phyloP scores from a whole-genome alignment of 2,113 vertebrate species.

The Vireo altiloquus region DNA sequence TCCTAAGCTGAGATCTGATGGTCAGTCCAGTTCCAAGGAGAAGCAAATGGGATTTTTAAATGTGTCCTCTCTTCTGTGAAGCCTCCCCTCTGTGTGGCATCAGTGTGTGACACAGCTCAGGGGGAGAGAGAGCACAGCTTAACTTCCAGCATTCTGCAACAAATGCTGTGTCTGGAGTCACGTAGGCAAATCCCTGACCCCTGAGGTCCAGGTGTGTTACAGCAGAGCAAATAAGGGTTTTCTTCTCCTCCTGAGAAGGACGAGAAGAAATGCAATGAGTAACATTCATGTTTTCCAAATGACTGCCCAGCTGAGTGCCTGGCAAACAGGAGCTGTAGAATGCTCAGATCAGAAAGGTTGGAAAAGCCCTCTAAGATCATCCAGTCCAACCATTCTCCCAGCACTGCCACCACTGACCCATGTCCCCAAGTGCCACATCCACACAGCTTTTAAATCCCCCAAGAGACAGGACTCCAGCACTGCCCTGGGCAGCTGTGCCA shows the following conservation, averaged over 20 bases:
- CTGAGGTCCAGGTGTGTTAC: not conserved
- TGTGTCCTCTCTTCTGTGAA: not conserved
- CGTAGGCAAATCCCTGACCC: accelerated
- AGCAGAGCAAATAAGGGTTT: not conserved
- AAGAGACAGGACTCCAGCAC: accelerated
- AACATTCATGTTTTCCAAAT: not conserved
- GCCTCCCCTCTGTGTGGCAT: not conserved
- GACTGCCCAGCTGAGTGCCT: not conserved
- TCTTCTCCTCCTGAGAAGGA: not conserved
- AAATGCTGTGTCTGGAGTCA: not conserved
- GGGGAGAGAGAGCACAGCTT: not conserved
- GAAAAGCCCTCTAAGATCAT: not conserved
- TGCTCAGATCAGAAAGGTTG: accelerated
- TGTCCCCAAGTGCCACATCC: not conserved
- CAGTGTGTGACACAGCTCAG: not conserved
- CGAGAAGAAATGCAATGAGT: not conserved
- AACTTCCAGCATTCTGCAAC: accelerated
- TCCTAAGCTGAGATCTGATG: not conserved
- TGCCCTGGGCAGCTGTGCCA: not conserved
- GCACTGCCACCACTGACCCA: not conserved
- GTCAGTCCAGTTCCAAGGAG: not conserved
- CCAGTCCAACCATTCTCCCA: not conserved
- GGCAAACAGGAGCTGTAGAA: not conserved
- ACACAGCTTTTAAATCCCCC: accelerated
- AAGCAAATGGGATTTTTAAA: not conserved